Percentiles rank a stretch among this genome's conserved stretches.
Conservation (phyloP, 2,888 invertebrate genomes). For the Drosophila lacicola region DNA sequence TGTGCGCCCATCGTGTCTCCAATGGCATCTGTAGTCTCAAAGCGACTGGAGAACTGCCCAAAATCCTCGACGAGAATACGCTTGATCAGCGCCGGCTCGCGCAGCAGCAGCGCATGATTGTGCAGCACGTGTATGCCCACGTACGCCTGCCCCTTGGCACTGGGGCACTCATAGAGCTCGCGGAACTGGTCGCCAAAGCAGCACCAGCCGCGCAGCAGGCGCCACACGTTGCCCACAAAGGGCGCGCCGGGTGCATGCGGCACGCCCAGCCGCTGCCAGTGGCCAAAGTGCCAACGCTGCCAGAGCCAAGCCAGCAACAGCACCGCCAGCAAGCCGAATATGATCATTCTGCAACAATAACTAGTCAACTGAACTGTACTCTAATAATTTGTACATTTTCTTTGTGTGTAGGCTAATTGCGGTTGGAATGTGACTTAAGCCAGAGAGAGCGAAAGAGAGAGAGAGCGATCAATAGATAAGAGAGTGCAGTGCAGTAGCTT, state of each 20-base stretch:
- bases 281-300: slow-evolving; percentile 81
- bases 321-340: slow-evolving; percentile 2
- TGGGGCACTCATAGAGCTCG: slow-evolving; percentile 76
- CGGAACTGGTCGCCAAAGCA: slow-evolving; percentile 81
- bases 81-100: slow-evolving; percentile 85
- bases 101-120: slow-evolving; percentile 84
- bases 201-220: slow-evolving; percentile 76
- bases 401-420: neutral
- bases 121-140: slow-evolving; percentile 85
- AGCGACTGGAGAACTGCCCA: slow-evolving; percentile 81
- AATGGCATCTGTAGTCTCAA: slow-evolving; percentile 73
- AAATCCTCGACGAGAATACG: slow-evolving; percentile 85
- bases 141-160: slow-evolving; percentile 62
- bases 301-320: slow-evolving; percentile 56
- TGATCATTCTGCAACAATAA: slow-evolving; percentile 23
- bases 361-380: slow-evolving; percentile 18
- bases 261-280: slow-evolving; percentile 81
- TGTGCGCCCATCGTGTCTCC: slow-evolving; percentile 83
- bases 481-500: neutral
- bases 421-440: neutral
- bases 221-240: slow-evolving; percentile 84
- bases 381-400: no score
- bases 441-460: neutral
- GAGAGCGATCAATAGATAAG: slow-evolving; percentile 26
- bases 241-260: slow-evolving; percentile 77